These are phyloP conservation scores for Bos indicus DNA, from an alignment of 2,113 vertebrate species.

Conservation along the genomic window DNA sequence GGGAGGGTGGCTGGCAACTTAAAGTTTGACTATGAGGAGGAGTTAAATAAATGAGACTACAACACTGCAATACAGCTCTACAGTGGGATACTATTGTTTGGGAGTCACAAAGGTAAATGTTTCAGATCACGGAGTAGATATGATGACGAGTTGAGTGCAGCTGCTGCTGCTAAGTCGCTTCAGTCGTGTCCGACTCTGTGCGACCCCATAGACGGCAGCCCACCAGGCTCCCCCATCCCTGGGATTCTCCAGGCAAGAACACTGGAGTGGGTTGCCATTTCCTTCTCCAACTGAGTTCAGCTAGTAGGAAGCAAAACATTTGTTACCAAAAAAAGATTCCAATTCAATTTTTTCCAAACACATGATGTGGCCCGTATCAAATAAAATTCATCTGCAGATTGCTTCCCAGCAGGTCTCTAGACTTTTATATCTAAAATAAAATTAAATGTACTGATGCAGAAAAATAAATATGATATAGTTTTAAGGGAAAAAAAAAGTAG, in stretches of 20 bases:
- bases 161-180: neutral
- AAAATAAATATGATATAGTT: neutral
- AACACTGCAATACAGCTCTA: neutral
- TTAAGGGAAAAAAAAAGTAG: neutral
- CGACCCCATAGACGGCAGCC: too few species aligned
- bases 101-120: neutral
- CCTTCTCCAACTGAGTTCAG: neutral
- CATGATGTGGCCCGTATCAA: neutral
- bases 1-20: neutral
- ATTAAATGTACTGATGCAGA: neutral
- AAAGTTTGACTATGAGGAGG: neutral
- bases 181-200: too few species aligned
- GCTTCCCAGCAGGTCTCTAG: neutral
- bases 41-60: neutral
- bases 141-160: neutral
- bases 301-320: neutral
- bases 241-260: too few species aligned
- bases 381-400: neutral
- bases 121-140: neutral
- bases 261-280: too few species aligned
- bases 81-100: neutral
- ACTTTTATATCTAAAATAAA: neutral
- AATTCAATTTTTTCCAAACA: neutral
- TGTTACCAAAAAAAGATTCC: neutral
- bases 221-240: too few species aligned